Percentiles rank a stretch among this genome's conserved stretches.
Evolutionary conservation across 2,888 invertebrate species (phyloP).

Genomic region (Brenthis ino): DNA sequence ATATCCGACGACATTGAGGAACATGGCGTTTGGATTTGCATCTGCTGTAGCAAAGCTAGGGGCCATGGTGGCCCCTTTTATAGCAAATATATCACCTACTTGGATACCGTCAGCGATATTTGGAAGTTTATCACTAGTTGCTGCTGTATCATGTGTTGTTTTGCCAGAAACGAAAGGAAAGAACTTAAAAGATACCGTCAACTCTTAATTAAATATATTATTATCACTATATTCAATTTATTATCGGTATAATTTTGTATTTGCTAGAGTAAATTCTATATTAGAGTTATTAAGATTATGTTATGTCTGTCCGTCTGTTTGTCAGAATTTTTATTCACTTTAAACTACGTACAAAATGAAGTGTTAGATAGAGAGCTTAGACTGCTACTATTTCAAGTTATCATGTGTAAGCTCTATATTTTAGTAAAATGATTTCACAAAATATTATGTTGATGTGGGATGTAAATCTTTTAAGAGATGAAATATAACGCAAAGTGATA

Average conservation of each 20-base stretch:
- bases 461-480: too few species aligned
- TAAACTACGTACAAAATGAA: too few species aligned
- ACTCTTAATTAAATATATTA: constrained; percentile 30
- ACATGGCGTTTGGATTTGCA: constrained; percentile 56
- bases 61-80: constrained; percentile 58
- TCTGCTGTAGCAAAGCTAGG: constrained; percentile 55
- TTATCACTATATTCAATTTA: neutral
- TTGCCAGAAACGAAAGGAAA: constrained; percentile 62
- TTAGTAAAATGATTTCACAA: too few species aligned
- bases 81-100: constrained; percentile 51
- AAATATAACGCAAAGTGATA: too few species aligned
- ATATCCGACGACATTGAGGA: constrained; percentile 62
- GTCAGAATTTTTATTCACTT: too few species aligned
- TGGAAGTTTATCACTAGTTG: constrained; percentile 52
- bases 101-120: constrained; percentile 59
- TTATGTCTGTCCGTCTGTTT: too few species aligned
- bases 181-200: constrained; percentile 55
- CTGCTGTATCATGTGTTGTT: constrained; percentile 49
- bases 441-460: too few species aligned
- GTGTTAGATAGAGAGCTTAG: too few species aligned
- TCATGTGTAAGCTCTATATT: too few species aligned
- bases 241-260: neutral
- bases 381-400: too few species aligned
- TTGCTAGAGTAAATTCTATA: too few species aligned
- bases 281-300: too few species aligned